These are phyloP conservation scores for Trissolcus japonicus DNA, from an alignment of 2,888 invertebrate genomes.

Conservation along the genomic window DNA sequence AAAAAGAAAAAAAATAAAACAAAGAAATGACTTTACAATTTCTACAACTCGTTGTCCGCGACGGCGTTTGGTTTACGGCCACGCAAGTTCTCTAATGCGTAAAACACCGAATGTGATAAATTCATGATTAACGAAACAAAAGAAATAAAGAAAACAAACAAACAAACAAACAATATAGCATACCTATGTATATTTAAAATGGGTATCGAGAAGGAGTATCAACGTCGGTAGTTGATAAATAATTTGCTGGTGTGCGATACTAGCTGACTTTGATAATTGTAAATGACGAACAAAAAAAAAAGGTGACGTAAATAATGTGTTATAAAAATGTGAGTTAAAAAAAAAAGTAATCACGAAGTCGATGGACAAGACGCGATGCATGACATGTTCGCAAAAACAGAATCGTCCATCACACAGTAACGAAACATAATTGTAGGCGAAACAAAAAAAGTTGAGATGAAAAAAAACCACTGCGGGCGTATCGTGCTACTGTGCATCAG, in stretches of 20 bases:
- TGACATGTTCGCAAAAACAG: not conserved
- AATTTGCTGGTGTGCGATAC: slow-evolving; percentile 2
- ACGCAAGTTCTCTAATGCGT: slow-evolving; percentile 57
- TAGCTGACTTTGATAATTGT: slow-evolving; percentile 5
- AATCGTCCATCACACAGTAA: slow-evolving; percentile 24
- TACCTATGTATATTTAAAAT: slow-evolving; percentile 8
- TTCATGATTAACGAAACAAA: slow-evolving; percentile 51
- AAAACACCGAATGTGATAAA: slow-evolving; percentile 56
- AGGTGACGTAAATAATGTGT: too few relatives aligned
- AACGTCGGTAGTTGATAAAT: not conserved
- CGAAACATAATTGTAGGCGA: slow-evolving; percentile 48
- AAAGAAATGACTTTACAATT: slow-evolving; percentile 5
- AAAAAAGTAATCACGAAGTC: not conserved
- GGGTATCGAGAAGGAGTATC: slow-evolving; percentile 1
- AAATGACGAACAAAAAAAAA: too few relatives aligned
- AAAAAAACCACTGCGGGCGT: slow-evolving; percentile 7
- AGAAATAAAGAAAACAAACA: slow-evolving; percentile 11
- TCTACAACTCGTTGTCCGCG: slow-evolving; percentile 23
- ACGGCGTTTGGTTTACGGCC: slow-evolving; percentile 30
- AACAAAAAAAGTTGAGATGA: slow-evolving; percentile 7
- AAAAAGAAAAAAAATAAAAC: not conserved
- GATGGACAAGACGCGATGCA: not conserved
- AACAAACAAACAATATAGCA: slow-evolving; percentile 1
- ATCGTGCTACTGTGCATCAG: slow-evolving; percentile 41
- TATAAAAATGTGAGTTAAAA: not conserved